Base-by-base conservation (phyloP, 2,888 invertebrate genomes). In the Tenthredo livida region DNA sequence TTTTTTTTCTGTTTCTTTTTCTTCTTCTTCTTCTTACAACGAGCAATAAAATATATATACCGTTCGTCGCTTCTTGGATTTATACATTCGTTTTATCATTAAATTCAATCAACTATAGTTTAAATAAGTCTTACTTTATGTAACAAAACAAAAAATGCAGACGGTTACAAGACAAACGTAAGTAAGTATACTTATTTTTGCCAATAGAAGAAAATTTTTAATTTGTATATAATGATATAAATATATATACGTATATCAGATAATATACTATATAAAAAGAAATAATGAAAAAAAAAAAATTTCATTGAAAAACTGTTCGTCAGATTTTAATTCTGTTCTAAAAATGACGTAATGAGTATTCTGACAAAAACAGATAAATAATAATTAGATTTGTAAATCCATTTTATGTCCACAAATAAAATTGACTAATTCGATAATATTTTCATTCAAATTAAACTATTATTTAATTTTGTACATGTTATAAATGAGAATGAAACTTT, bases 401-500 rank as follows among this genome's bases (percentile, higher is more conserved):
- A n/a, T n/a, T 50, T 50, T 6, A 50, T 50, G 17, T n/a, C 50
- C 17, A 6, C 50, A 50, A 17, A 50, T 17, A 17, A 50, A n/a
- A 17, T 3, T 47, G 12, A n/a, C n/a, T n/a, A 47, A 47, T 47
- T 47, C 3, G 15, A 47, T 47, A 47, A 47, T 47, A 47, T 54
- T n/a, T 54, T 54, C 0, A n/a, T 54, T 54, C 7, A 29, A n/a
- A 73, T 10, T 43, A 12, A n/a, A 50, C n/a, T 50, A 29, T 83
- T 50, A 47, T 83, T 37, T 37, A 37, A 37, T 37, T 83, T 83
- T 70, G 65, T 83, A 83, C 50, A 70, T 29, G 2, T 83, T 83
- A 83, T 70, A 70, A 83, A n/a, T 47, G 17, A 33, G 50, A 67
- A 65, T 33, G 47, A 80, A 61, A 65, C 6, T 40, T 21, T 29